Conservation (phyloP, 2,797 vertebrate species). For the Gallinago stenura region DNA sequence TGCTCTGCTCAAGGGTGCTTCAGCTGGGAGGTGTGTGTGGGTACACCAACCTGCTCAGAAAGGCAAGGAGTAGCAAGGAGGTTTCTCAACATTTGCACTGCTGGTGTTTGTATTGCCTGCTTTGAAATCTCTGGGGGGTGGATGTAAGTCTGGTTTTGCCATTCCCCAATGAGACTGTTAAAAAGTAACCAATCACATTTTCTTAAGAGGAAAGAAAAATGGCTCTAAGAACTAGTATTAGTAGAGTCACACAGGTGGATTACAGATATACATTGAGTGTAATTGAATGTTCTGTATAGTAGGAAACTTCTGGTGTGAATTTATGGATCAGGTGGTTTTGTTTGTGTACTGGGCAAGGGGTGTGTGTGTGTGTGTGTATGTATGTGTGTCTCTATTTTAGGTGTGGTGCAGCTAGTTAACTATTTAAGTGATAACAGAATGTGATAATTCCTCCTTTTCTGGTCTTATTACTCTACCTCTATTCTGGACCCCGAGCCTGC, state of each 20-base stretch:
- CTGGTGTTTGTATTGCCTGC: neutral
- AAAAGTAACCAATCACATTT: neutral
- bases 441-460: neutral
- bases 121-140: neutral
- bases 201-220: constrained; percentile 25
- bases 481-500: neutral
- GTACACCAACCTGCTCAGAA: neutral
- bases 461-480: neutral
- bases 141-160: neutral
- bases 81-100: neutral
- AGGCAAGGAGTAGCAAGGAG: neutral
- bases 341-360: neutral
- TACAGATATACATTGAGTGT: neutral
- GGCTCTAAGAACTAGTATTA: neutral
- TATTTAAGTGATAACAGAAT: neutral
- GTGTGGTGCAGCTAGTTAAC: neutral
- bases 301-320: neutral
- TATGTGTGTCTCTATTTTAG: neutral
- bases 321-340: neutral
- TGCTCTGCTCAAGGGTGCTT: neutral
- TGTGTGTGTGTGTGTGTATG: neutral
- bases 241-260: neutral
- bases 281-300: neutral
- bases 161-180: neutral
- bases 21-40: neutral